phyloP scores from a whole-genome alignment of 1,140 invertebrate genomes.

The Drosophila ogumai region DNA sequence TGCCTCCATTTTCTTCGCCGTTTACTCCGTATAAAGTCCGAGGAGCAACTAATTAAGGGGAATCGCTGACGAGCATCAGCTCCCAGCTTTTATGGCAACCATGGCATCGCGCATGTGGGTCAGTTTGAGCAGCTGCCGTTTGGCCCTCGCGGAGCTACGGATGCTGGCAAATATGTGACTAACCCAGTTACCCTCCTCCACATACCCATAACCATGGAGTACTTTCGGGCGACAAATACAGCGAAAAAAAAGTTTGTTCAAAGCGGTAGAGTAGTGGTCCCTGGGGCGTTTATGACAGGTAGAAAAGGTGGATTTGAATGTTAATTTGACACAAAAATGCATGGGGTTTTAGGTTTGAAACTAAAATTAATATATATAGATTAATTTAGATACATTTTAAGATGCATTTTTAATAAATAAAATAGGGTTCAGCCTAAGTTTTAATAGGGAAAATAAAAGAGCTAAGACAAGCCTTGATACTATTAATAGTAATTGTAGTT shows the following conservation, averaged over 20 bases:
- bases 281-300: not conserved
- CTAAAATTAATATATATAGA: not conserved
- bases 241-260: not conserved
- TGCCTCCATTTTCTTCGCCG: constrained; percentile 7
- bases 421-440: not conserved
- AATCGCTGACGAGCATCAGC: constrained; percentile 9
- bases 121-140: constrained; percentile 68
- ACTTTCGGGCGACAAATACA: constrained; percentile 44
- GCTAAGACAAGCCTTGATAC: not conserved
- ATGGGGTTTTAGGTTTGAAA: not conserved
- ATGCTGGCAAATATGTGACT: constrained; percentile 53
- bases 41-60: constrained; percentile 21
- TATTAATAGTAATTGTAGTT: too few relatives aligned
- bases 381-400: too few relatives aligned
- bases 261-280: not conserved
- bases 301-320: not conserved
- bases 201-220: constrained; percentile 20
- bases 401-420: too few relatives aligned
- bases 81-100: constrained; percentile 27
- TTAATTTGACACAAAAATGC: constrained; percentile 3
- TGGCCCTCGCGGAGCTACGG: constrained; percentile 17
- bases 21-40: not conserved
- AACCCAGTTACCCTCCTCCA: constrained; percentile 47
- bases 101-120: constrained; percentile 50
- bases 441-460: not conserved